Evolutionary conservation across 2,888 invertebrate genomes (phyloP).

Genomic region (Azorinus chamasolen): DNA sequence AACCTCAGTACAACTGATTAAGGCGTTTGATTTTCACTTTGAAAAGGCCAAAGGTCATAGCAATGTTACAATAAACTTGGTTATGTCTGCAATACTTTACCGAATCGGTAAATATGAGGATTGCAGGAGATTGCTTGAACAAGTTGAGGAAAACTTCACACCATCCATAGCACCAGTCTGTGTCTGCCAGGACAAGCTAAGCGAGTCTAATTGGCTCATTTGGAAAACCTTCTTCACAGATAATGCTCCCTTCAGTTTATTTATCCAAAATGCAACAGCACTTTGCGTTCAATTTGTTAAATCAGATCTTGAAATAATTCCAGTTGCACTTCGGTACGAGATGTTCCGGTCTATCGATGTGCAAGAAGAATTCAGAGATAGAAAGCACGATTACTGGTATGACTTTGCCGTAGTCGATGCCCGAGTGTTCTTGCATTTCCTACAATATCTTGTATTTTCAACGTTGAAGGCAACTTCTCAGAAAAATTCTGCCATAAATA

Average conservation of each 20-base stretch:
- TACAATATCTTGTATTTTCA: conserved; percentile 7
- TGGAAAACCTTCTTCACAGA: neutral
- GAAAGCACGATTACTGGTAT: neutral
- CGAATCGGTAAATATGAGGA: neutral
- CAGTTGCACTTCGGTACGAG: neutral
- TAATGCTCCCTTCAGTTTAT: neutral
- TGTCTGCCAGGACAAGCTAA: neutral
- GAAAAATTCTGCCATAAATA: neutral
- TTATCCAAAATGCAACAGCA: neutral
- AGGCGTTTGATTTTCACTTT: too few relatives aligned
- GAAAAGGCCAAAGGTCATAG: neutral
- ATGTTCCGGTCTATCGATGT: conserved; percentile 4
- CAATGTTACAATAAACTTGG: neutral
- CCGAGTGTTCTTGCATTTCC: neutral
- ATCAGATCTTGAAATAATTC: neutral
- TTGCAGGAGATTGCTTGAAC: neutral
- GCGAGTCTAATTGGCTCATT: too few relatives aligned
- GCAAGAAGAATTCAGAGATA: neutral
- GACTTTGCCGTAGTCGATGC: neutral
- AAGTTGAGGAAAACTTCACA: neutral
- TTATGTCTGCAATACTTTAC: neutral
- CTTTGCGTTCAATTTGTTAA: neutral
- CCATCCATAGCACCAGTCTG: neutral
- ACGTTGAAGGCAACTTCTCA: neutral
- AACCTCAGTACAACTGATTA: too few relatives aligned